phyloP scores from a whole-genome alignment of 2,113 vertebrate genomes.

The Stictonetta naevosa region DNA sequence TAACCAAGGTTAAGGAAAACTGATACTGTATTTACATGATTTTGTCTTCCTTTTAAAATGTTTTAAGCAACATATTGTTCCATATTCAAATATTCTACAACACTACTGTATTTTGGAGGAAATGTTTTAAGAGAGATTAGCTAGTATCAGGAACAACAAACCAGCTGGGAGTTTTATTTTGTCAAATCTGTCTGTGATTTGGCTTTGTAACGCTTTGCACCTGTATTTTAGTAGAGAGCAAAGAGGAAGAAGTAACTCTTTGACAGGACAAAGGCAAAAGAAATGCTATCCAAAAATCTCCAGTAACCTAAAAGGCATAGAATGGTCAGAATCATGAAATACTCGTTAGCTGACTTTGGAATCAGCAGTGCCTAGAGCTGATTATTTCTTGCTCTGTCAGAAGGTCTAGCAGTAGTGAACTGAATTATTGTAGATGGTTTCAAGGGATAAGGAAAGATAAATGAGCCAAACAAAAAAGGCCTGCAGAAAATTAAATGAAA shows the following conservation, averaged over 20 bases:
- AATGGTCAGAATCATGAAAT: not conserved
- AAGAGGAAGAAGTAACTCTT: not conserved
- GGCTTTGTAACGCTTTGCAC: not conserved
- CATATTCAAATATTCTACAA: not conserved
- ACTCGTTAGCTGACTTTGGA: not conserved
- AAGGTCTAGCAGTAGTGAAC: conserved; percentile 19
- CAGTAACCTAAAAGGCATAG: not conserved
- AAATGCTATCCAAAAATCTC: not conserved
- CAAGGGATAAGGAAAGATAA: conserved; percentile 73
- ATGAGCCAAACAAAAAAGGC: conserved; percentile 55
- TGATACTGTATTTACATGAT: not conserved
- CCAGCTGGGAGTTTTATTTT: not conserved
- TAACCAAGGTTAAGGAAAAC: not conserved
- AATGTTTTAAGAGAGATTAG: not conserved
- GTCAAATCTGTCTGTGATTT: not conserved
- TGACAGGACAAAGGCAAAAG: not conserved
- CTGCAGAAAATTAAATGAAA: conserved; percentile 75
- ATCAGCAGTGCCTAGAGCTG: not conserved
- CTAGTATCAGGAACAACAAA: not conserved
- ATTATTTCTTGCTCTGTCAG: conserved; percentile 28
- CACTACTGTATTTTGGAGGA: not conserved
- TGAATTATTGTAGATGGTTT: conserved; percentile 55
- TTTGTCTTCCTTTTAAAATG: not conserved
- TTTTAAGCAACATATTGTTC: not conserved
- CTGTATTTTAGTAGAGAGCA: not conserved